These are phyloP conservation scores for Microctonus hyperodae DNA, from an alignment of 2,888 invertebrate genomes.

Conservation along the genomic window DNA sequence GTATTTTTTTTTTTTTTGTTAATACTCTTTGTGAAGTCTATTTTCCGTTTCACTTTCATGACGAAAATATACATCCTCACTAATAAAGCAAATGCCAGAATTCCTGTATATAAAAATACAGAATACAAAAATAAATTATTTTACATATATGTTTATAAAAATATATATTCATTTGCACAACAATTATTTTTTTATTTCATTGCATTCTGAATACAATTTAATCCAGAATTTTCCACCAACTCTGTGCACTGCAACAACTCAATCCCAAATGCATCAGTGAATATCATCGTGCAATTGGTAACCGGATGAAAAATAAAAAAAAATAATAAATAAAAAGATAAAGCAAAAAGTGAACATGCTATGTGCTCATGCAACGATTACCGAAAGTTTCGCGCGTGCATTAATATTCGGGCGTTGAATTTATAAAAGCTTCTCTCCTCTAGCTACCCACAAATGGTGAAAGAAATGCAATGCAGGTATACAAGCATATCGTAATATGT, in stretches of 20 bases:
- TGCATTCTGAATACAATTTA: background rate
- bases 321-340: background rate
- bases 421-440: constrained; percentile 13
- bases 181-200: background rate
- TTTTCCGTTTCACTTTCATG: background rate
- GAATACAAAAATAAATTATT: background rate
- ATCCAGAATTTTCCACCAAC: background rate
- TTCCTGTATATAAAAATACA: too few species aligned
- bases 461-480: background rate
- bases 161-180: background rate
- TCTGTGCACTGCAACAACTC: background rate
- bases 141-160: background rate
- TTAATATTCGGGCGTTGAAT: constrained; percentile 13
- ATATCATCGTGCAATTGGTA: background rate
- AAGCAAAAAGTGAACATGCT: background rate
- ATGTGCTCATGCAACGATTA: constrained; percentile 12
- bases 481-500: background rate
- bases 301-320: background rate
- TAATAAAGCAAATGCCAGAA: background rate
- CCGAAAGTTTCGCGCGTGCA: constrained; percentile 19
- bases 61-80: background rate
- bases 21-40: background rate
- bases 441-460: background rate
- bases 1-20: constrained; percentile 6
- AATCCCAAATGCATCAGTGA: constrained; percentile 22